Percentiles rank a stretch among this genome's conserved stretches.
Conservation (phyloP, 2,113 vertebrate genomes). For the Dolichallabes microphthalmus region DNA sequence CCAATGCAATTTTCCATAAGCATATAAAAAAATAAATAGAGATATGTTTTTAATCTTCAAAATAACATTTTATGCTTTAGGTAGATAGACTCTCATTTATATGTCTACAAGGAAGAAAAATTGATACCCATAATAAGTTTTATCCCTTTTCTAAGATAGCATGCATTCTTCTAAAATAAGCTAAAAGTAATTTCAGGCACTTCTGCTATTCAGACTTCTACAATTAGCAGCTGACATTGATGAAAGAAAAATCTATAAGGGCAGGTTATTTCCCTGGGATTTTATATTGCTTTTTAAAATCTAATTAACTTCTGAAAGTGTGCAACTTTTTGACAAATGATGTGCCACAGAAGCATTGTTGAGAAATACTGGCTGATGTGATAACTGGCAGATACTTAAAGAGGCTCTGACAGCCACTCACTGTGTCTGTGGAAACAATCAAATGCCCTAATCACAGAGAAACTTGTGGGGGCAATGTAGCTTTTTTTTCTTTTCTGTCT, state of each 20-base stretch:
- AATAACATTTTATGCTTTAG: background rate
- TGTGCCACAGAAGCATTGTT: slow-evolving; percentile 70
- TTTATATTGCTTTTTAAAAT: slow-evolving; percentile 77
- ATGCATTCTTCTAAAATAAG: slow-evolving; percentile 59
- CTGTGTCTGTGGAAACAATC: slow-evolving; percentile 66
- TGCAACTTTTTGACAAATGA: slow-evolving; percentile 71
- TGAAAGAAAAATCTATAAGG: slow-evolving; percentile 66
- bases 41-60: background rate
- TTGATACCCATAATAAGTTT: slow-evolving; percentile 43
- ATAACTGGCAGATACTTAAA: slow-evolving; percentile 73
- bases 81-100: background rate
- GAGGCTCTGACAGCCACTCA: slow-evolving; percentile 61
- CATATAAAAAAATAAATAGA: background rate
- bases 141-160: slow-evolving; percentile 49
- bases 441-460: slow-evolving; percentile 57
- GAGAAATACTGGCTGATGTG: slow-evolving; percentile 67
- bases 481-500: slow-evolving; percentile 48
- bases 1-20: background rate
- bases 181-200: slow-evolving; percentile 64
- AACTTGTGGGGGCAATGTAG: slow-evolving; percentile 68
- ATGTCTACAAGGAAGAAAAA: background rate
- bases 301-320: slow-evolving; percentile 76
- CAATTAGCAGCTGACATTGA: slow-evolving; percentile 71
- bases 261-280: slow-evolving; percentile 71
- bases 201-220: slow-evolving; percentile 63